These are phyloP conservation scores for Gallinago media DNA, from an alignment of 2,113 vertebrate species.

Conservation along the genomic window DNA sequence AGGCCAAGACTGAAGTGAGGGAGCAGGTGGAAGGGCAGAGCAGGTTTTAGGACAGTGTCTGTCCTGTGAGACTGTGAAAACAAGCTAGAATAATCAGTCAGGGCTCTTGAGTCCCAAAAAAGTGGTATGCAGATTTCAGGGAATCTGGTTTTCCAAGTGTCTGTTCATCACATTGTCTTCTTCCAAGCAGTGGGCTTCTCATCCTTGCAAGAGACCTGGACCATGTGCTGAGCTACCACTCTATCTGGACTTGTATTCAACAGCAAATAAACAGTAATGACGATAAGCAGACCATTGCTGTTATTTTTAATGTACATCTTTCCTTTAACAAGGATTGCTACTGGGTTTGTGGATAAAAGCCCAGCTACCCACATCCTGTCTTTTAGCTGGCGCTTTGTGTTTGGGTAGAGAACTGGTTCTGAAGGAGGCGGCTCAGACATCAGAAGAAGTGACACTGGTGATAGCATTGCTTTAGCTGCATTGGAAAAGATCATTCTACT, in stretches of 20 bases:
- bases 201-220: neutral
- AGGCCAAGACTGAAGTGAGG: neutral
- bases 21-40: neutral
- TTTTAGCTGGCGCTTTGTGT: neutral
- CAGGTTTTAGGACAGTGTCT: neutral
- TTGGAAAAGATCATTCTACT: slow-evolving; percentile 35
- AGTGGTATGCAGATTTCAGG: neutral
- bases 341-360: slow-evolving; percentile 5
- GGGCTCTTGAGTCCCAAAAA: neutral
- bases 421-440: slow-evolving; percentile 7
- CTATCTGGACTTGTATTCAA: accelerated
- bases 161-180: neutral
- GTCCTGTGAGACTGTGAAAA: neutral
- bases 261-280: neutral
- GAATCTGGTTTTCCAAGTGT: neutral
- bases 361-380: neutral
- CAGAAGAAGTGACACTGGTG: slow-evolving; percentile 27
- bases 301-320: neutral
- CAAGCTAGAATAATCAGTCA: neutral
- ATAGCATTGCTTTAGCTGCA: slow-evolving; percentile 41
- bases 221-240: neutral
- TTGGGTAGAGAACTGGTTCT: neutral
- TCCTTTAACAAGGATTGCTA: neutral
- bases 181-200: neutral
- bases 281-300: neutral